Conservation (phyloP, 2,113 vertebrate genomes). For the Trematocara marginatum region DNA sequence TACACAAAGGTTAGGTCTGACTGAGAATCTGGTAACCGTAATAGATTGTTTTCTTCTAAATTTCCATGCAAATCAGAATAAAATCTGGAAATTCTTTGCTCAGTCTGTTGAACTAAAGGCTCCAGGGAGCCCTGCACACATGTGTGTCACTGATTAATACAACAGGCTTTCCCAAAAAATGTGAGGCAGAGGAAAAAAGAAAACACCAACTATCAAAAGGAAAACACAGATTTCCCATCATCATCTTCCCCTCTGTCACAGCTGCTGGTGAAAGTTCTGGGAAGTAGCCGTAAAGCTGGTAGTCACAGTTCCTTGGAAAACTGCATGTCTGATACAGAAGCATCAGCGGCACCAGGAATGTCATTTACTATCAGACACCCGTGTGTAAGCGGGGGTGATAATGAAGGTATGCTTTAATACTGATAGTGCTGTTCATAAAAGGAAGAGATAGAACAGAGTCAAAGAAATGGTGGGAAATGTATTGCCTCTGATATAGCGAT, state of each 20-base stretch:
- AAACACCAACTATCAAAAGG: slow-evolving; percentile 61
- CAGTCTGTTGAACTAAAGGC: slow-evolving; percentile 44
- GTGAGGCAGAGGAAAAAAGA: slow-evolving; percentile 49
- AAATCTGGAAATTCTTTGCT: slow-evolving; percentile 57
- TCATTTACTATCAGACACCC: background rate
- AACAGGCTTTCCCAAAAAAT: slow-evolving; percentile 56
- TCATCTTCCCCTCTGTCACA: slow-evolving; percentile 13
- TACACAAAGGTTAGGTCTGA: background rate
- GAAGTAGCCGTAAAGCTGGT: slow-evolving; percentile 19
- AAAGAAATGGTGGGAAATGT: slow-evolving; percentile 5
- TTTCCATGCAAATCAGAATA: slow-evolving; percentile 28
- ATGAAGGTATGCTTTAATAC: background rate
- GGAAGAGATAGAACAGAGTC: background rate
- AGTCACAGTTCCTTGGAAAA: slow-evolving; percentile 12
- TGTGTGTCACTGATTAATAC: slow-evolving; percentile 64
- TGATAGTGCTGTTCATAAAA: background rate
- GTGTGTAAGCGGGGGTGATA: background rate
- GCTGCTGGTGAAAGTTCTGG: slow-evolving; percentile 40
- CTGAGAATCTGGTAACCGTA: background rate
- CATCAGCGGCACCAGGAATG: background rate
- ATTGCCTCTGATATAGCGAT: background rate
- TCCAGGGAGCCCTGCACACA: slow-evolving; percentile 36
- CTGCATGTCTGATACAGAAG: background rate
- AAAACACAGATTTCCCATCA: slow-evolving; percentile 64
- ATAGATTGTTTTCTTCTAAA: slow-evolving; percentile 29